Evolutionary conservation across 2,888 invertebrate genomes (phyloP), one percentile per base, ranked within the genome.

Genomic region (Drosophila mettleri): DNA sequence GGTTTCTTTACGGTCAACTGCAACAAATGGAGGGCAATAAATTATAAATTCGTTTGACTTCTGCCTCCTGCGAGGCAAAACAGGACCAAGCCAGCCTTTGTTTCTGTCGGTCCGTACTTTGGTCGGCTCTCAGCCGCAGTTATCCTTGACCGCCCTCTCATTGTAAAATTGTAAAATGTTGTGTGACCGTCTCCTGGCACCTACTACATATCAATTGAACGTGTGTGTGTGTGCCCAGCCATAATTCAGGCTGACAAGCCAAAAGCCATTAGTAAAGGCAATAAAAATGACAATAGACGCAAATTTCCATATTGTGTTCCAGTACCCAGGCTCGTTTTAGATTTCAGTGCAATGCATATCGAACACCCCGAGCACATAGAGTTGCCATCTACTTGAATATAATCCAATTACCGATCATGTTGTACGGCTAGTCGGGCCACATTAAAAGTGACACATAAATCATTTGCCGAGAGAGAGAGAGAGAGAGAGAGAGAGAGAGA

Each of bases 41-140:
- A 86, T 86, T 86, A 86, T 84, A 86, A 83, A 86, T 86, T 86
- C 89, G 86, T 83, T 86, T 88, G 86, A 86, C 88, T 86, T 86
- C 89, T 83, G 84, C 66, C 78, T 88, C 74, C 86, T 72, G 89
- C 79, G 61, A 64, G 58, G 76, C 65, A 62, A 64, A 33, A 20
- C 46, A 61, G 62, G 71, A 65, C 64, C 65, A 57, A 20, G 31
- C n/a, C 52, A 29, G 58, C 18, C 60, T 53, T 74, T 70, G 74
- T 65, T 54, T 41, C 76, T 57, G 22, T 24, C 16, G 41, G 29
- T 61, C 27, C 20, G 55, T 36, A 24, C 16, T 45, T 31, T 43
- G 9, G 20, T 33, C 33, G 33, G 41, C 45, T 58, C 52, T 52
- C 68, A 52, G 71, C 57, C 84, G 2, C 39, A 10, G 81, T 78